A percentile compares a stretch with the other conserved stretches of the same genome.
phyloP scores from a whole-genome alignment of 2,797 vertebrate species.

The Dendrocincla tyrannina region DNA sequence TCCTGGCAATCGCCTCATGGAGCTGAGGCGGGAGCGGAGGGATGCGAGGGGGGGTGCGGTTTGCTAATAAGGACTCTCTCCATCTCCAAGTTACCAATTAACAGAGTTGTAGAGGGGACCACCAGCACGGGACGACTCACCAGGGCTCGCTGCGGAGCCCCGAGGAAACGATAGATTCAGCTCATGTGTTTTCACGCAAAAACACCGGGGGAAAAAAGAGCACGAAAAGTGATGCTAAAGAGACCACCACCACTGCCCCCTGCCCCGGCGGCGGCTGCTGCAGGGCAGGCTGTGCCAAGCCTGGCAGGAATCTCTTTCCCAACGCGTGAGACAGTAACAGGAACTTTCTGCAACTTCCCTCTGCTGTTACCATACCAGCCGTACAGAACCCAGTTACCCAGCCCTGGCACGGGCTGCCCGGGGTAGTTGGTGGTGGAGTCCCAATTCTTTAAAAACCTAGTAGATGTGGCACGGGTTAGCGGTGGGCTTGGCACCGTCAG shows the following conservation, averaged over 20 bases:
- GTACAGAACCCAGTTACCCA: fast-evolving
- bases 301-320: background rate
- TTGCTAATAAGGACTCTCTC: slow-evolving; percentile 81
- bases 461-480: fast-evolving
- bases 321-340: fast-evolving
- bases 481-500: fast-evolving
- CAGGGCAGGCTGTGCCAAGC: background rate
- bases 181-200: background rate
- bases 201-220: background rate
- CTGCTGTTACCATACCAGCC: fast-evolving
- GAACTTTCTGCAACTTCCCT: background rate
- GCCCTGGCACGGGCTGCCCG: background rate
- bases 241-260: background rate
- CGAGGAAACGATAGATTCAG: background rate
- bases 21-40: slow-evolving; percentile 73
- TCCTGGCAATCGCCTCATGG: slow-evolving; percentile 86
- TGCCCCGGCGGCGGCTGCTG: background rate
- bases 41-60: slow-evolving; percentile 1
- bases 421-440: background rate
- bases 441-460: background rate
- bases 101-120: slow-evolving; percentile 77
- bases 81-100: slow-evolving; percentile 87
- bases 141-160: background rate
- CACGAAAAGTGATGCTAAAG: background rate
- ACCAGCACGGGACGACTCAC: slow-evolving; percentile 74